These are phyloP conservation scores for Centropus bengalensis DNA, from an alignment of 2,113 vertebrate species.

Conservation along the genomic window DNA sequence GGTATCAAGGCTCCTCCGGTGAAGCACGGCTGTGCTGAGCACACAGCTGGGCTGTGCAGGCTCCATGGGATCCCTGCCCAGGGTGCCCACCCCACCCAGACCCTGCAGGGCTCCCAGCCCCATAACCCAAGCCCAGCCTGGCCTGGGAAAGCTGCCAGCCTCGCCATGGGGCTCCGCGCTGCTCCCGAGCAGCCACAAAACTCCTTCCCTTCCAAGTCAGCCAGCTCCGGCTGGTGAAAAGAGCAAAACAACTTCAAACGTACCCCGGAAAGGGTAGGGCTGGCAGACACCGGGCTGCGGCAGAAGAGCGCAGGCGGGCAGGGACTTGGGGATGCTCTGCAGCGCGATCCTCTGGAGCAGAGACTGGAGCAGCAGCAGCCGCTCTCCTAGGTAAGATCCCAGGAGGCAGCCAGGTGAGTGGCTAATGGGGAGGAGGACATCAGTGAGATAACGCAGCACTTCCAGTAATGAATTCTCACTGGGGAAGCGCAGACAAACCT, in stretches of 20 bases:
- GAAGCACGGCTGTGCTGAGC: too few relatives aligned
- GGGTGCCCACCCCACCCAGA: too few relatives aligned
- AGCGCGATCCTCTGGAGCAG: neutral
- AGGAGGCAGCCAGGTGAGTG: neutral
- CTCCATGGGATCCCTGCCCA: too few relatives aligned
- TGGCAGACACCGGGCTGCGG: fast-evolving
- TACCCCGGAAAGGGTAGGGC: too few relatives aligned
- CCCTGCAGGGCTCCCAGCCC: too few relatives aligned
- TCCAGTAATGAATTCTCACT: neutral
- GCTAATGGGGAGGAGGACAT: neutral
- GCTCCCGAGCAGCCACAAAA: too few relatives aligned
- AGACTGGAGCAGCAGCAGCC: neutral
- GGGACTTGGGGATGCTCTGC: neutral
- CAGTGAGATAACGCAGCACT: neutral
- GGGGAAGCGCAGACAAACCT: neutral
- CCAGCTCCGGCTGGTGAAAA: neutral
- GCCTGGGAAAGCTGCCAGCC: too few relatives aligned
- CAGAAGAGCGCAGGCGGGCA: neutral
- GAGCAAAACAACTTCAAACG: neutral
- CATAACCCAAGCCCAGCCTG: too few relatives aligned
- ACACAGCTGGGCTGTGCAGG: too few relatives aligned
- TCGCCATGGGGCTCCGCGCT: too few relatives aligned
- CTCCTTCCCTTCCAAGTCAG: neutral
- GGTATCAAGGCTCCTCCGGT: neutral
- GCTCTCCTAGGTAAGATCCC: neutral